These are phyloP conservation scores for Corvus moneduloides DNA, from an alignment of 2,113 vertebrate genomes.

Conservation along the genomic window DNA sequence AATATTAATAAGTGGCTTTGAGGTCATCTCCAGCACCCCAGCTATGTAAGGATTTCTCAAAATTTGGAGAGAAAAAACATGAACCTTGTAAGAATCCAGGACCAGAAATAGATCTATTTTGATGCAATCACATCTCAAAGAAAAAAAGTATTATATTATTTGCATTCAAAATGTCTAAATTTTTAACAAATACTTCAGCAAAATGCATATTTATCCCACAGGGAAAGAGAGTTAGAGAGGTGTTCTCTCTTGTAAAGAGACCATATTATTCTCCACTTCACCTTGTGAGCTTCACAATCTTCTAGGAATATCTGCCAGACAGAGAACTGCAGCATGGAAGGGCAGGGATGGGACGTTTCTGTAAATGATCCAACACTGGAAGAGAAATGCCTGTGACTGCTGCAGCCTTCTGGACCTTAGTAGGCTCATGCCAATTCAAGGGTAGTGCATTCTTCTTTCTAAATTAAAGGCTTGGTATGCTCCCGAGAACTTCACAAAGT, in stretches of 20 bases:
- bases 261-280: background rate
- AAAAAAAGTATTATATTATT: background rate
- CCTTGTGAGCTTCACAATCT: background rate
- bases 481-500: background rate
- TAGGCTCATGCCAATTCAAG: background rate
- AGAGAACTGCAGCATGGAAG: background rate
- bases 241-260: background rate
- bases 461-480: background rate
- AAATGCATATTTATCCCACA: background rate
- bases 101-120: background rate
- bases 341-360: background rate
- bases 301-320: background rate
- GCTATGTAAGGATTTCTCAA: slow-evolving; percentile 33
- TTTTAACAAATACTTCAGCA: background rate
- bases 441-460: background rate
- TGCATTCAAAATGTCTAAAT: background rate
- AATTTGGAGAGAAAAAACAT: background rate
- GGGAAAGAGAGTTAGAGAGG: background rate
- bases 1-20: slow-evolving; percentile 47
- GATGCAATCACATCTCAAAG: background rate
- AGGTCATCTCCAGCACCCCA: slow-evolving; percentile 2
- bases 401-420: background rate
- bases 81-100: background rate
- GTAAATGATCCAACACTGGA: background rate
- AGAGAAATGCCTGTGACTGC: background rate